Evolutionary conservation across 2,888 invertebrate species (phyloP).

Genomic region (Nomada lathburiana): DNA sequence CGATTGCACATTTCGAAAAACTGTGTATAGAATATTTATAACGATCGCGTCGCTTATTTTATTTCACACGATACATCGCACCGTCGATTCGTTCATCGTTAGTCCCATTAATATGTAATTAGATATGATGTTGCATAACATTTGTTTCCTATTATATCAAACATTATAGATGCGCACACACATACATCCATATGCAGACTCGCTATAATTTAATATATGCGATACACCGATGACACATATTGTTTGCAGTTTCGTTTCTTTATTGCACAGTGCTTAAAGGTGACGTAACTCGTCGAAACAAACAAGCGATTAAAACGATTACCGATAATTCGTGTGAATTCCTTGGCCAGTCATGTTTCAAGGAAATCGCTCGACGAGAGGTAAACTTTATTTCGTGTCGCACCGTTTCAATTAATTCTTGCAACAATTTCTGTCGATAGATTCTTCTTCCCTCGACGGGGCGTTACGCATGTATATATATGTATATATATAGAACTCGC

Average conservation of each 20-base stretch:
- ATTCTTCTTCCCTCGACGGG: not conserved
- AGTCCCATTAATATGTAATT: not conserved
- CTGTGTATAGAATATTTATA: not conserved
- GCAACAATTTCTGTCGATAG: not conserved
- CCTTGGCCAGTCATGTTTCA: not conserved
- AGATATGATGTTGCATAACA: not conserved
- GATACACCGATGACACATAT: not conserved
- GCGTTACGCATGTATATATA: not conserved
- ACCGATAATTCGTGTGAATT: not conserved
- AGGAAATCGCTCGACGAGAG: not conserved
- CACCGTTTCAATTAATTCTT: too few relatives aligned
- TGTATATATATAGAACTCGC: not conserved
- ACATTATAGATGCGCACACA: not conserved
- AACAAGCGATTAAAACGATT: not conserved
- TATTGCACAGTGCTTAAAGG: not conserved
- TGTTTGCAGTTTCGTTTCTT: not conserved
- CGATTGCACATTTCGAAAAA: not conserved
- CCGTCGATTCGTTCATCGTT: too few relatives aligned
- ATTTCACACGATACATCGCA: too few relatives aligned
- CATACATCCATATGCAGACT: not conserved
- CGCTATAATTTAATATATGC: not conserved
- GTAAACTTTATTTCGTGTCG: not conserved
- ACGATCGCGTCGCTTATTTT: not conserved
- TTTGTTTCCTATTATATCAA: conserved; percentile 3
- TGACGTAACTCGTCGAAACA: not conserved